Evolutionary conservation across 2,797 vertebrate genomes (phyloP).

Genomic region (Helostoma temminkii): DNA sequence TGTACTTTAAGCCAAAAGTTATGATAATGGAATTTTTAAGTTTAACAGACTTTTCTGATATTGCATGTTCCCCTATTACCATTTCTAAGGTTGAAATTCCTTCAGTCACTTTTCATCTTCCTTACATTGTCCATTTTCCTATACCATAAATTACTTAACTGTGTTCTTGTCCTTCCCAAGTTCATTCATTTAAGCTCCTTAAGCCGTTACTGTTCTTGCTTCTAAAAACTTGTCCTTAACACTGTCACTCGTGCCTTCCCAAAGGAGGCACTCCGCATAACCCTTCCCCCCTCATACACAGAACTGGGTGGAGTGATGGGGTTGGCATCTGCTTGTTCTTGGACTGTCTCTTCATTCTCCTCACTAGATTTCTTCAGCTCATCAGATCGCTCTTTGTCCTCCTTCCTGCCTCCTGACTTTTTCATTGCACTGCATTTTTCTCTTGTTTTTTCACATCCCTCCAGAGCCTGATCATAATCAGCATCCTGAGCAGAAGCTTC

Average conservation of each 20-base stretch:
- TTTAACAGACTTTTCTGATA: constrained; percentile 29
- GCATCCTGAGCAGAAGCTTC: constrained; percentile 13
- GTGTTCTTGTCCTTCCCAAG: constrained; percentile 34
- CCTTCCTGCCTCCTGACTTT: constrained; percentile 28
- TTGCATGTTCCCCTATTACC: constrained; percentile 49
- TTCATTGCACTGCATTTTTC: constrained; percentile 20
- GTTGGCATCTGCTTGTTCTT: constrained; percentile 33
- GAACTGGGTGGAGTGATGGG: constrained; percentile 40
- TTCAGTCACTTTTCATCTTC: constrained; percentile 15
- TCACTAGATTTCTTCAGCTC: constrained; percentile 40
- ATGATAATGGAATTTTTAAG: constrained; percentile 60
- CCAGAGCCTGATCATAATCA: constrained; percentile 23
- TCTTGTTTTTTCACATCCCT: constrained; percentile 16
- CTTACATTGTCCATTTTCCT: constrained; percentile 16
- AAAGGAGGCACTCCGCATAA: constrained; percentile 67
- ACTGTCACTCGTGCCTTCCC: constrained; percentile 78
- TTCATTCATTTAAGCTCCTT: constrained; percentile 44
- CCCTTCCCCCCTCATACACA: constrained; percentile 11
- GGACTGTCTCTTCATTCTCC: constrained; percentile 31
- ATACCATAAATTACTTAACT: constrained; percentile 29
- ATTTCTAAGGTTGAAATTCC: constrained; percentile 27
- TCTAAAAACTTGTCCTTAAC: constrained; percentile 81
- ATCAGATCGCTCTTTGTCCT: constrained; percentile 34
- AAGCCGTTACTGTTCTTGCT: constrained; percentile 1
- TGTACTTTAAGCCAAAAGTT: constrained; percentile 12